Conservation (phyloP, 2,888 invertebrate species). For the Parnassius mnemosyne region DNA sequence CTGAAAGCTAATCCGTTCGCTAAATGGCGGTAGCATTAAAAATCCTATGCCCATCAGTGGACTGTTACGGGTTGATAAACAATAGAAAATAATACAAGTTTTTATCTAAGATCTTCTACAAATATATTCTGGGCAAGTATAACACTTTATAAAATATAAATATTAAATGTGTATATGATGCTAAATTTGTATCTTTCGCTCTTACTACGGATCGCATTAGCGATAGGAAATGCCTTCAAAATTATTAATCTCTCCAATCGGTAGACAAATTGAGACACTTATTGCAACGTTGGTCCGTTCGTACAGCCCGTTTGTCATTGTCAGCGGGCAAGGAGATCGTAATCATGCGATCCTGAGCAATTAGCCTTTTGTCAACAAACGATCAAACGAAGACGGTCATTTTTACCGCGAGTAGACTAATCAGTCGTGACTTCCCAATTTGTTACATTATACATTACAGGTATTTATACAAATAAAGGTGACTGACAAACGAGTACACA, state of each 20-base stretch:
- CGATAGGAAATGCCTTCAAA: slow-evolving; percentile 1
- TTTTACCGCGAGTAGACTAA: slow-evolving; percentile 30
- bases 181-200: no score
- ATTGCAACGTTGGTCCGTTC: slow-evolving; percentile 24
- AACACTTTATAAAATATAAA: no score
- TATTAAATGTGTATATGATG: no score
- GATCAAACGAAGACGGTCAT: slow-evolving; percentile 28
- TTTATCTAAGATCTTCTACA: no score
- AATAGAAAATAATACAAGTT: no score
- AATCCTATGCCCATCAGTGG: no score
- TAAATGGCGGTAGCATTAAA: no score
- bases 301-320: slow-evolving; percentile 35
- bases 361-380: slow-evolving; percentile 37
- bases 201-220: background rate
- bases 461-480: no score
- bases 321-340: slow-evolving; percentile 34
- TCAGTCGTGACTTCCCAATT: slow-evolving; percentile 31
- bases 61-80: no score
- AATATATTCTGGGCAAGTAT: no score
- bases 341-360: slow-evolving; percentile 28
- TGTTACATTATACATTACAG: slow-evolving; percentile 30
- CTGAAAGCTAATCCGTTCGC: no score
- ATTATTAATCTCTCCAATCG: slow-evolving; percentile 30
- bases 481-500: no score
- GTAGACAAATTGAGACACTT: slow-evolving; percentile 35